Evolutionary conservation across 1,140 invertebrate genomes (phyloP).

Genomic region (Scaptodrosophila lebanonensis): DNA sequence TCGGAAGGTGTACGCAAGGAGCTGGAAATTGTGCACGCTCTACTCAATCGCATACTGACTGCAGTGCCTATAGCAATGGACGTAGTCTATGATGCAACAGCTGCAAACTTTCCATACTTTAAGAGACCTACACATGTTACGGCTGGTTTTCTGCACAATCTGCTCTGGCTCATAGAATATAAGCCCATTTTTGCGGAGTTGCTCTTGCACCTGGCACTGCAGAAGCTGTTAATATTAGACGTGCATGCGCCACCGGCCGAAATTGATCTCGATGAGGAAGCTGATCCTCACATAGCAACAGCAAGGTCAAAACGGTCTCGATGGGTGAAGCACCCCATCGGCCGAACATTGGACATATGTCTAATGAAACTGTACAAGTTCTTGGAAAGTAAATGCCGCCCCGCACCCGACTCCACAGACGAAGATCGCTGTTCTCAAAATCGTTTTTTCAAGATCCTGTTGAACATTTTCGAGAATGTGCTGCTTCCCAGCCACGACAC

Average conservation of each 20-base stretch:
- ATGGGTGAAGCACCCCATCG: constrained; percentile 76
- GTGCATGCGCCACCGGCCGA: constrained; percentile 81
- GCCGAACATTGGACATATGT: constrained; percentile 82
- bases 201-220: constrained; percentile 83
- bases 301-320: neutral
- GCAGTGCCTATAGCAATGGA: constrained; percentile 68
- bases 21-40: constrained; percentile 52
- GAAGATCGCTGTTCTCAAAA: constrained; percentile 28
- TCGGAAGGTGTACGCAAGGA: constrained; percentile 52
- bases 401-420: constrained; percentile 18
- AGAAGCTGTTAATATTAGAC: constrained; percentile 84
- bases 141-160: constrained; percentile 82
- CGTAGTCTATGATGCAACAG: constrained; percentile 48
- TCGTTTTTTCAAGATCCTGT: constrained; percentile 69
- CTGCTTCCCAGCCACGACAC: constrained; percentile 85
- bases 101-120: constrained; percentile 81
- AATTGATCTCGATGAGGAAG: constrained; percentile 77
- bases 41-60: constrained; percentile 56
- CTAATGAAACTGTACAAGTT: constrained; percentile 82
- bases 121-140: constrained; percentile 79
- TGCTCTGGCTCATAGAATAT: constrained; percentile 82
- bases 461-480: constrained; percentile 84
- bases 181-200: constrained; percentile 80
- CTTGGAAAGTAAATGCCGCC: constrained; percentile 76
- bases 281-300: constrained; percentile 53